Evolutionary conservation across 2,113 vertebrate species (phyloP).

Genomic region (Ctenomys sociabilis): DNA sequence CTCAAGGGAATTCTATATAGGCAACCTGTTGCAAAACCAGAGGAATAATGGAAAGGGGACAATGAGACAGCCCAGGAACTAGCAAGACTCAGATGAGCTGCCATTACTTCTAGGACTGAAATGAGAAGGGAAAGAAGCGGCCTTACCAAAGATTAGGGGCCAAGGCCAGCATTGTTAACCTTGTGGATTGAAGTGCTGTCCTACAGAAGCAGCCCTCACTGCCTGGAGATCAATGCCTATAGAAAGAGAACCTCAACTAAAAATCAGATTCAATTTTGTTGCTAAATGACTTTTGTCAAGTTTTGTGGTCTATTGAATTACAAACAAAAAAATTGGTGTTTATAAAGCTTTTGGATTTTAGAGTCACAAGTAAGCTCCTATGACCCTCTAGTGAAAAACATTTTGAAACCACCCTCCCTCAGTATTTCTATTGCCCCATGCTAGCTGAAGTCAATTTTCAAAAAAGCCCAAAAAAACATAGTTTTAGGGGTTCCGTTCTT

Average conservation of each 20-base stretch:
- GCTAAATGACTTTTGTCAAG: slow-evolving; percentile 25
- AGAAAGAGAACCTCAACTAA: neutral
- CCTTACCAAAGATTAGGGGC: neutral
- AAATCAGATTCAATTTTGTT: slow-evolving; percentile 38
- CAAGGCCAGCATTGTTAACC: neutral
- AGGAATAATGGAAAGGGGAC: neutral
- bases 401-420: neutral
- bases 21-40: neutral
- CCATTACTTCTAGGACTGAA: neutral
- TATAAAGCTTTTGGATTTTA: slow-evolving; percentile 45
- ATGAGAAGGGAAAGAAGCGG: neutral
- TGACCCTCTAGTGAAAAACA: neutral
- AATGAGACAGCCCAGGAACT: neutral
- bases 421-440: neutral
- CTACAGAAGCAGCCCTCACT: neutral
- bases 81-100: neutral
- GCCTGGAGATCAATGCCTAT: neutral
- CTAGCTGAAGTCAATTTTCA: slow-evolving; percentile 1
- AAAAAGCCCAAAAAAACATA: neutral
- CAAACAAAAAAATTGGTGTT: neutral
- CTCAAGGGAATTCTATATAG: neutral
- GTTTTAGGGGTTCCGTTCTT: neutral
- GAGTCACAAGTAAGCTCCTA: neutral
- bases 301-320: slow-evolving; percentile 40
- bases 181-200: neutral